Percentiles rank a stretch among this genome's conserved stretches.
phyloP scores from a whole-genome alignment of 2,888 invertebrate species.

The Acanthosepion pharaonis region DNA sequence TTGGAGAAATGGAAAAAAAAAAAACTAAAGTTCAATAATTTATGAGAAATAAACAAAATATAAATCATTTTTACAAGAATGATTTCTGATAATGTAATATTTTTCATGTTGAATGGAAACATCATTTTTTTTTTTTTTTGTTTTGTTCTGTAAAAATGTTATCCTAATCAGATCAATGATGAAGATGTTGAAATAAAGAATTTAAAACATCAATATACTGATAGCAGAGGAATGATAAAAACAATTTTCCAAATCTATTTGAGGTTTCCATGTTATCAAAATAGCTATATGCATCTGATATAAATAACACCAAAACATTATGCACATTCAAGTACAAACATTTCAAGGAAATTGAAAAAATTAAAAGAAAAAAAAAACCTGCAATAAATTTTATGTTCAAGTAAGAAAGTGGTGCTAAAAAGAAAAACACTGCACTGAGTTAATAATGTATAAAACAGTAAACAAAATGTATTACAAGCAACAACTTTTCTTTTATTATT shows the following conservation, averaged over 20 bases:
- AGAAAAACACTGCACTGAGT: background rate
- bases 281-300: background rate
- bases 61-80: background rate
- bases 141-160: background rate
- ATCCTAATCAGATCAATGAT: background rate
- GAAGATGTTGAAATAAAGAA: background rate
- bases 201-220: background rate
- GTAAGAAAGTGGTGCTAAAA: background rate
- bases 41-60: background rate
- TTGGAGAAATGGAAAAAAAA: background rate
- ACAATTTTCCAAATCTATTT: background rate
- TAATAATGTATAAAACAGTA: background rate
- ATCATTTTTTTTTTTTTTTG: background rate
- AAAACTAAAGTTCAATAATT: background rate
- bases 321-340: background rate
- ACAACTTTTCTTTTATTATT: no score
- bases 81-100: background rate
- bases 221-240: background rate
- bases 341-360: background rate
- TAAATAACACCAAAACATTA: background rate
- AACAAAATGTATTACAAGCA: background rate
- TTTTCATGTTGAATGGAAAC: background rate
- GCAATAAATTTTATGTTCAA: background rate
- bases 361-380: background rate
- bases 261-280: background rate